phyloP scores from a whole-genome alignment of 2,888 invertebrate genomes.

The Allacma fusca region DNA sequence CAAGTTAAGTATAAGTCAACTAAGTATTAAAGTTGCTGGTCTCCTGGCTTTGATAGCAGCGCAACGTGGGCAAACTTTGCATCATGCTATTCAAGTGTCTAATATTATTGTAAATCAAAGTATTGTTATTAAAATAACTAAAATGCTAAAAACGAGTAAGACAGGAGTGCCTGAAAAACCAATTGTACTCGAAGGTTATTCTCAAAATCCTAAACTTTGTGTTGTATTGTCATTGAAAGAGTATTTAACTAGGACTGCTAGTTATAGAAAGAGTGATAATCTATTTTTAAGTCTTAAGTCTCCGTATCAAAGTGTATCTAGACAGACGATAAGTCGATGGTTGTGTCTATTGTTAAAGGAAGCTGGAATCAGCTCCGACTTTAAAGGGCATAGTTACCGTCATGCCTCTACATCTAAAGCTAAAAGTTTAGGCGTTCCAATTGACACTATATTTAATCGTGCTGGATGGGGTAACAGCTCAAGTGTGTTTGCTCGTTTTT shows the following conservation, averaged over 20 bases:
- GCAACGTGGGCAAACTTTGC: conserved; percentile 7
- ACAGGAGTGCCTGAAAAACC: not conserved
- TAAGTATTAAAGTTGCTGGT: conserved; percentile 14
- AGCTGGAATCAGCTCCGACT: conserved; percentile 13
- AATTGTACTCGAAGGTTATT: not conserved
- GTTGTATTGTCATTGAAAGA: not conserved
- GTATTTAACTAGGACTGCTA: conserved; percentile 7
- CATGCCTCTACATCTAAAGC: conserved; percentile 30
- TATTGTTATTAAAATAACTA: not conserved
- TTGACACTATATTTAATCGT: conserved; percentile 23
- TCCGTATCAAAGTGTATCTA: not conserved
- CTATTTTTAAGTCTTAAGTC: conserved; percentile 23
- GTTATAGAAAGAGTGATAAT: conserved; percentile 5
- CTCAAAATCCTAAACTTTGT: not conserved
- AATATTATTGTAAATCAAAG: conserved; percentile 16
- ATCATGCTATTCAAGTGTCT: conserved; percentile 10
- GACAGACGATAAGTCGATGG: conserved; percentile 25
- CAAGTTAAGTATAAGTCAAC: not conserved
- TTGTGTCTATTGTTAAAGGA: not conserved
- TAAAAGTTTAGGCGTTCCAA: not conserved
- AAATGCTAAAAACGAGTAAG: not conserved
- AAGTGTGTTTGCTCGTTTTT: conserved; percentile 14
- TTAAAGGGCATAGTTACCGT: conserved; percentile 28
- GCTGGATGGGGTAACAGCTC: conserved; percentile 28
- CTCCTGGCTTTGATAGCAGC: conserved; percentile 9